These are phyloP conservation scores for Rotaria magnacalcarata DNA, from an alignment of 2,888 invertebrate genomes.

Conservation along the genomic window DNA sequence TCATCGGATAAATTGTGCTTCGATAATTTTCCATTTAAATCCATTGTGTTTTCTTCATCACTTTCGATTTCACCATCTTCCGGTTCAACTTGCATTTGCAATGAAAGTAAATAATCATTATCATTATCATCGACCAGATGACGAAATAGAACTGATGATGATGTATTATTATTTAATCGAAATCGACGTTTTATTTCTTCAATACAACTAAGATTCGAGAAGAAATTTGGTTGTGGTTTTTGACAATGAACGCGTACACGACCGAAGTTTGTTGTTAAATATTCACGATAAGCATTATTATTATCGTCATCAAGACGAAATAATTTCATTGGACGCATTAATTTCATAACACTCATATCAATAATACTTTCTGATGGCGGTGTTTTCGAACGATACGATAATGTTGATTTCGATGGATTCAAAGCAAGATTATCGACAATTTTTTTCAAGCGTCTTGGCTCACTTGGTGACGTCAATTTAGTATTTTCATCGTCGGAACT, in stretches of 20 bases:
- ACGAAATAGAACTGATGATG: not conserved
- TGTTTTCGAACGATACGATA: not conserved
- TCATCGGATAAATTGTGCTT: not conserved
- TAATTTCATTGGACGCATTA: slow-evolving; percentile 17
- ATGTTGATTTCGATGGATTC: not conserved
- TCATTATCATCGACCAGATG: not conserved
- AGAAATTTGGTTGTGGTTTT: slow-evolving; percentile 21
- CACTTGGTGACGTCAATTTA: not conserved
- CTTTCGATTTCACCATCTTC: slow-evolving; percentile 36
- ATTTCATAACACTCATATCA: slow-evolving; percentile 30
- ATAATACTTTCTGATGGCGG: not conserved
- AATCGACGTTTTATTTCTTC: slow-evolving; percentile 33
- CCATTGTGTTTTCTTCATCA: slow-evolving; percentile 6
- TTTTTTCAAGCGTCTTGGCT: not conserved
- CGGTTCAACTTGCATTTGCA: not conserved
- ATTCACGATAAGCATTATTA: not conserved
- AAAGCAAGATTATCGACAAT: not conserved
- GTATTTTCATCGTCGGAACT: slow-evolving; percentile 1
- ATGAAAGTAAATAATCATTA: not conserved
- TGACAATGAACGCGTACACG: not conserved
- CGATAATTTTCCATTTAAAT: not conserved
- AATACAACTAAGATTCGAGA: slow-evolving; percentile 8
- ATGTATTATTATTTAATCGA: not conserved
- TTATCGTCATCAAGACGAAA: slow-evolving; percentile 4
- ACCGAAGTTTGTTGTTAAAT: slow-evolving; percentile 6